These are phyloP conservation scores for Coleophora flavipennella DNA, from an alignment of 2,888 invertebrate species.

Conservation along the genomic window DNA sequence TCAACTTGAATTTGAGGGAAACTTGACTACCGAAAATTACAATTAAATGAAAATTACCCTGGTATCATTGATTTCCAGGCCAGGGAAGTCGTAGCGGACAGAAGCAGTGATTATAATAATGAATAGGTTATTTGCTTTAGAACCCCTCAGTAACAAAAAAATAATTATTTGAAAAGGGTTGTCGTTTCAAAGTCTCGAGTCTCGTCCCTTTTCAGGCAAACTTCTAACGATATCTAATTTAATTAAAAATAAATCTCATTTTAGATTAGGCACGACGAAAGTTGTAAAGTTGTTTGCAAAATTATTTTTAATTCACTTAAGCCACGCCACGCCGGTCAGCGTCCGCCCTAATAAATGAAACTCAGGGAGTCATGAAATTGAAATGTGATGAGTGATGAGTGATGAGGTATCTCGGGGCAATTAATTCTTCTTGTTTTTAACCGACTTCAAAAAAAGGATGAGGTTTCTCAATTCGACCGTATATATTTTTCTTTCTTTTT, in stretches of 20 bases:
- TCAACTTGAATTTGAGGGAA: too few relatives aligned
- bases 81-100: too few relatives aligned
- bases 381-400: too few relatives aligned
- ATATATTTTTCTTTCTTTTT: too few relatives aligned
- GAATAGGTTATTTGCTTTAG: too few relatives aligned
- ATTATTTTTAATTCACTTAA: constrained; percentile 11
- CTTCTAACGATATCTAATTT: background rate
- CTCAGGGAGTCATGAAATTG: constrained; percentile 21
- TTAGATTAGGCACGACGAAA: constrained; percentile 3
- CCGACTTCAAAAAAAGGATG: too few relatives aligned
- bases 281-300: constrained; percentile 4
- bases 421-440: background rate
- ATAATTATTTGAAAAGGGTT: background rate
- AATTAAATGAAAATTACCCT: too few relatives aligned
- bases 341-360: constrained; percentile 3
- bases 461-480: too few relatives aligned
- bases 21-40: too few relatives aligned
- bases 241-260: constrained; percentile 7
- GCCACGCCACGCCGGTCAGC: constrained; percentile 3
- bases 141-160: background rate
- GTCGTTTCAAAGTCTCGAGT: background rate
- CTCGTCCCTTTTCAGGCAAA: background rate
- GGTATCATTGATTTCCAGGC: too few relatives aligned
- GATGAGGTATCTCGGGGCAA: constrained; percentile 10
- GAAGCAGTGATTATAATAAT: background rate